These are phyloP conservation scores for Enhydra lutris DNA, from an alignment of 2,113 vertebrate species.

Conservation along the genomic window DNA sequence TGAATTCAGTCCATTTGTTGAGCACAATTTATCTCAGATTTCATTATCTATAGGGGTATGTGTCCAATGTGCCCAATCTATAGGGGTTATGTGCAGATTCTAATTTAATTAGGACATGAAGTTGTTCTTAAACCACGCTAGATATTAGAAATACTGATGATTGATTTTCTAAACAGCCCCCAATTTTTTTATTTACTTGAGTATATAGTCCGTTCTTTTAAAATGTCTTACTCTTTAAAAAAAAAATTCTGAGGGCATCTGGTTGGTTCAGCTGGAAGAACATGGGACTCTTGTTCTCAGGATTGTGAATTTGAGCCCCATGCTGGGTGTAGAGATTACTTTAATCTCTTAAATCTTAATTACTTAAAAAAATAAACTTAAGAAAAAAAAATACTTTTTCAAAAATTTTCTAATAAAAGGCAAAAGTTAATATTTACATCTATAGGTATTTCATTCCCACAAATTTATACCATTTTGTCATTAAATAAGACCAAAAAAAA, in stretches of 20 bases:
- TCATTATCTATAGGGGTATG: neutral
- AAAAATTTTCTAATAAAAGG: neutral
- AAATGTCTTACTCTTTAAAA: neutral
- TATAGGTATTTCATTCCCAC: neutral
- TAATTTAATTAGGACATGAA: constrained; percentile 11
- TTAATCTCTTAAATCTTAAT: neutral
- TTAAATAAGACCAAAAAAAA: neutral
- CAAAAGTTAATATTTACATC: constrained; percentile 12
- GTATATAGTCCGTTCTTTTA: neutral
- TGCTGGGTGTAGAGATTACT: neutral
- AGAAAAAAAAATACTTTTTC: neutral
- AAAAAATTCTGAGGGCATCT: neutral
- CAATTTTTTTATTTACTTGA: neutral
- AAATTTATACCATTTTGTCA: constrained; percentile 8
- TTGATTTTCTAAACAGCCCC: neutral
- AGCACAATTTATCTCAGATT: constrained; percentile 32
- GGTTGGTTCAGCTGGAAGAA: neutral
- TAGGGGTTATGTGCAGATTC: neutral
- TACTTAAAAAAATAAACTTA: neutral
- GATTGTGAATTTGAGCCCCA: neutral
- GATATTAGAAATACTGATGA: neutral
- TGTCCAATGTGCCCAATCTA: neutral
- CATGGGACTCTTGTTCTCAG: neutral
- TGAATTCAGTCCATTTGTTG: constrained; percentile 49
- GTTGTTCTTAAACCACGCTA: neutral